Percentiles rank a stretch among this genome's conserved stretches.
Evolutionary conservation across 37 sponge, comb jelly and placozoan genomes (phyloP).

Genomic region (Halisarca cf. caerulea): DNA sequence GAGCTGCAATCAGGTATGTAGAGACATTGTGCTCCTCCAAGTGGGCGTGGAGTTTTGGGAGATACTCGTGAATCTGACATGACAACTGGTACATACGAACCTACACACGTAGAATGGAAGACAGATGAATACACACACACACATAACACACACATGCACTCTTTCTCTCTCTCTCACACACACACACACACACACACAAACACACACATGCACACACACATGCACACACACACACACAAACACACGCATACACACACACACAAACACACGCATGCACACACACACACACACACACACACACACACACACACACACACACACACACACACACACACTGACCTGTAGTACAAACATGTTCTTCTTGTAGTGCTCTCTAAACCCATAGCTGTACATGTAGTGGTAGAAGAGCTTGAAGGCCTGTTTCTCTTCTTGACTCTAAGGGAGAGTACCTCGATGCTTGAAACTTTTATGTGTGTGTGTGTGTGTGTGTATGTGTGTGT

Average conservation of each 20-base stretch:
- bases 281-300: constrained; percentile 41
- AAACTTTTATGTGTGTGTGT: constrained; percentile 1
- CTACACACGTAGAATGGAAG: constrained; percentile 15
- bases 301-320: not conserved
- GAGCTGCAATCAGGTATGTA: constrained; percentile 87
- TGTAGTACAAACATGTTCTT: constrained; percentile 60
- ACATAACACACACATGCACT: constrained; percentile 59
- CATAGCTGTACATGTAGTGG: constrained; percentile 62
- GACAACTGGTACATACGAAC: constrained; percentile 83
- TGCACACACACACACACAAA: too few species aligned
- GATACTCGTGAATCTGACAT: constrained; percentile 74
- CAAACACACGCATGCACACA: constrained; percentile 30
- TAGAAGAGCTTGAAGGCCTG: constrained; percentile 57
- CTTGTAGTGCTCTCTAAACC: constrained; percentile 61
- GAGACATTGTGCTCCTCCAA: constrained; percentile 65
- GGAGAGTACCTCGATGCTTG: not conserved
- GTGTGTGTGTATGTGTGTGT: not conserved
- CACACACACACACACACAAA: not conserved
- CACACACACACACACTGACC: constrained; percentile 33
- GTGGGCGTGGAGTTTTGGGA: constrained; percentile 63
- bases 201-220: too few species aligned
- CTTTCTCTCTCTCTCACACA: constrained; percentile 48
- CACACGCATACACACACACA: too few species aligned
- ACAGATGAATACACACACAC: constrained; percentile 23
- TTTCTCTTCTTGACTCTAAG: constrained; percentile 58